Base-by-base conservation (phyloP, 1,140 invertebrate genomes). In the Propsilocerus akamusi region DNA sequence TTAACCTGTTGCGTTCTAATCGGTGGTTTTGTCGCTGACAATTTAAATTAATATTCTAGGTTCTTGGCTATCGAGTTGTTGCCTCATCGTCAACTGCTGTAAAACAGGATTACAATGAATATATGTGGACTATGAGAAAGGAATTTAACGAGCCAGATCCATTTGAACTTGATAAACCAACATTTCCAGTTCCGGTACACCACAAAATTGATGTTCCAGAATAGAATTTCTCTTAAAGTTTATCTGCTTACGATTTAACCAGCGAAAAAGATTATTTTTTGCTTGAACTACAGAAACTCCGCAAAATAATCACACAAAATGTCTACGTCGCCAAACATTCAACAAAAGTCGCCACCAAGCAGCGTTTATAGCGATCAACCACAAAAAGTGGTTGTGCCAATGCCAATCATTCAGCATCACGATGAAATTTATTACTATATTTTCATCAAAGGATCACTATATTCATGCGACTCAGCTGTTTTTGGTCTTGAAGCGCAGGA, bases 61-160 rank as follows among this genome's bases (percentile, higher is more conserved):
- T 87, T 48, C 71, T 89, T 53, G 85, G 84, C 37, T 89, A 87
- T 66, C 81, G 81, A 68, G 84, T 89, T 37, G 81, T 89, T 24
- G 83, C 85, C 52, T 86, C 83, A 25, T 86, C 83, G 53, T 86
- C 83, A 47, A 85, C 82, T 51, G 76, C 80, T 52, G 80, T 86
- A 25, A 86, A 86, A 65, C 82, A 86, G 67, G 83, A 86, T 62
- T 85, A 86, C 60, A 86, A 86, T 73, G 83, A 86, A 59, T 86
- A 86, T 57, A 86, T 87, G 82, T 89, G 86, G 86, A 89, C 86
- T 65, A 85, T 88, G 81, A 80, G 83, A 73, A 85, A 84, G 67
- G 83, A 87, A 56, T 87, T 87, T 66, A 70, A 77, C 48, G 85
- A 87, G 59, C 83, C 83, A 37, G 85, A 89, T 63, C 76, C 76